A percentile compares a stretch with the other conserved stretches of the same genome.
Conservation (phyloP, 2,797 vertebrate genomes). For the Valencia hispanica region DNA sequence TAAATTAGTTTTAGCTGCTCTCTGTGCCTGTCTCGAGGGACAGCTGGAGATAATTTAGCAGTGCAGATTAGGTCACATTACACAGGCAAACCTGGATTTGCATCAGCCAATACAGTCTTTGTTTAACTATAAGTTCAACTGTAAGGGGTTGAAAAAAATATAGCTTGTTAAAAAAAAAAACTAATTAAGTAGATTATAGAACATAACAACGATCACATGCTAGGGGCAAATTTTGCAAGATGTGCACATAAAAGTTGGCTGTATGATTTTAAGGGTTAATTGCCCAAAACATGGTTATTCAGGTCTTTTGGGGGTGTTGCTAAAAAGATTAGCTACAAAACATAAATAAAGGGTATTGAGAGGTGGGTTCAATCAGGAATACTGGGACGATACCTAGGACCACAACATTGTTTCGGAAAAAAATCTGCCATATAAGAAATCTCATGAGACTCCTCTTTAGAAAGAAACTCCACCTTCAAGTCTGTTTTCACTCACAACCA, state of each 20-base stretch:
- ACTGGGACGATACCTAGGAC: constrained; percentile 14
- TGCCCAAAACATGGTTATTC: neutral
- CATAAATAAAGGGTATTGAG: neutral
- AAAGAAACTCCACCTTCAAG: constrained; percentile 17
- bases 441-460: constrained; percentile 45
- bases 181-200: constrained; percentile 9
- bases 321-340: neutral
- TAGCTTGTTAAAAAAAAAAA: neutral
- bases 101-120: neutral
- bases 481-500: constrained; percentile 40
- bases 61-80: neutral
- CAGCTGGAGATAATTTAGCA: neutral
- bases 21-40: neutral
- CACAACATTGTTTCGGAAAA: constrained; percentile 34
- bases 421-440: constrained; percentile 58
- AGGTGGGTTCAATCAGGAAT: neutral
- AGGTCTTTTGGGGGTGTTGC: neutral
- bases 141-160: neutral
- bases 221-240: constrained; percentile 12
- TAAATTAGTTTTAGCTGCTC: neutral
- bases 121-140: neutral
- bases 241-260: neutral
- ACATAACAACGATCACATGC: constrained; percentile 18
- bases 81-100: neutral
- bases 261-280: neutral